Base-by-base conservation (phyloP, 64 coral and sea anemone genomes). In the Pocillopora verrucosa region DNA sequence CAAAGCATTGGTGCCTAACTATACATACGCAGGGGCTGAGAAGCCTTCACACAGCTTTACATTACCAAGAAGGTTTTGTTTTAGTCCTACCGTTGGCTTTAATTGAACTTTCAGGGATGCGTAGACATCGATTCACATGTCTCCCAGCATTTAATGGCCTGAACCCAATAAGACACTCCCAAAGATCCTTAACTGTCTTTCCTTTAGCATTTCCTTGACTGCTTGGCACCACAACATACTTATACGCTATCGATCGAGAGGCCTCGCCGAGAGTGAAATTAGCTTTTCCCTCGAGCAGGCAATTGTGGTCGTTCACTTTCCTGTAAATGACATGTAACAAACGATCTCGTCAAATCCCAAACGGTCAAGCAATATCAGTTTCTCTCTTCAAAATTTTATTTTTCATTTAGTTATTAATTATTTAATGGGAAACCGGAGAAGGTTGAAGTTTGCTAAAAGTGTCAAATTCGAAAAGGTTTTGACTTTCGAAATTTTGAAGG, bases 91-190 rank as follows among this genome's bases (percentile, higher is more conserved):
- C 75, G 12, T 89, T 78, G 10, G 3, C 7, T 37, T 89, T 89
- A 6, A 56, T 19, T 4, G 13, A 89, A 13, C 13, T 2, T 37
- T 79, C 61, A 63, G 74, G 76, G 20, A 89, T 89, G 61, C 16
- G 26, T 10, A 89, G 65, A 25, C 76, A 89, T 9, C 87, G 87
- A 12, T 89, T 89, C 9, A 77, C 77, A 69, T 89, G 87, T 51
- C 41, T 51, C 11, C 36, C 77, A 26, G 37, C 11, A 20, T 26
- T 10, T 7, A 68, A 1, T 1, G 58, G 12, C 20, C 19, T 76
- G 45, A 7, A 89, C 12, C 76, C 87, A 15, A 89, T 51, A 13
- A 89, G 63, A 36, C 77, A 76, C 77, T 89, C 87, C 87, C 87
- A 89, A 56, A 88, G 12, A 68, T 80, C 75, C 12, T 73, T 73